These are phyloP conservation scores for Erebia ligea DNA, from an alignment of 2,888 invertebrate genomes.

Conservation along the genomic window DNA sequence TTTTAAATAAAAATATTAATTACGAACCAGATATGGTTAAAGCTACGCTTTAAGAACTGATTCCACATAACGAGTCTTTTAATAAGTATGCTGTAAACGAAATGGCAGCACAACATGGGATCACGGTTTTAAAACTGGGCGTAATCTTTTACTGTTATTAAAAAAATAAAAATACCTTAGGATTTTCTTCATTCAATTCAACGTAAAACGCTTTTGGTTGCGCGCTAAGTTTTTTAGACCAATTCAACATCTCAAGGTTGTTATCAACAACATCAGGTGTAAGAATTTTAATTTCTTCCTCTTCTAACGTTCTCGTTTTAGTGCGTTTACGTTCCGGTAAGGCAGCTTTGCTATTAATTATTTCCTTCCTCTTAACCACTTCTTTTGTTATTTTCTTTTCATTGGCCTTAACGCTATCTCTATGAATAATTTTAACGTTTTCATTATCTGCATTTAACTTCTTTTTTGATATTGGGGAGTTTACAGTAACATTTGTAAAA, in stretches of 20 bases:
- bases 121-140: too few relatives aligned
- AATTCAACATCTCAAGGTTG: conserved; percentile 67
- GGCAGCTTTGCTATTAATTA: not conserved
- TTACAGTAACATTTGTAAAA: conserved; percentile 61
- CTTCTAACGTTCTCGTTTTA: conserved; percentile 73
- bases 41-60: too few relatives aligned
- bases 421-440: not conserved
- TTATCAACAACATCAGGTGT: conserved; percentile 62
- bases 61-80: too few relatives aligned
- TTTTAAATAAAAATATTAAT: too few relatives aligned
- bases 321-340: conserved; percentile 56
- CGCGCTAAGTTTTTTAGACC: conserved; percentile 58
- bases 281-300: conserved; percentile 70
- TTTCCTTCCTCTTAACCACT: not conserved
- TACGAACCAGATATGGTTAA: too few relatives aligned
- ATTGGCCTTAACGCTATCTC: not conserved
- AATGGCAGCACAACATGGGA: too few relatives aligned
- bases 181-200: conserved; percentile 56
- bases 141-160: too few relatives aligned
- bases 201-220: conserved; percentile 73
- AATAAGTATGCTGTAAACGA: too few relatives aligned
- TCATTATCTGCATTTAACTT: not conserved
- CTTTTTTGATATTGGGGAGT: conserved; percentile 61
- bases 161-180: conserved; percentile 41
- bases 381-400: conserved; percentile 30